Evolutionary conservation across 2,113 vertebrate species (phyloP).

Genomic region (Sclerurus mexicanus): DNA sequence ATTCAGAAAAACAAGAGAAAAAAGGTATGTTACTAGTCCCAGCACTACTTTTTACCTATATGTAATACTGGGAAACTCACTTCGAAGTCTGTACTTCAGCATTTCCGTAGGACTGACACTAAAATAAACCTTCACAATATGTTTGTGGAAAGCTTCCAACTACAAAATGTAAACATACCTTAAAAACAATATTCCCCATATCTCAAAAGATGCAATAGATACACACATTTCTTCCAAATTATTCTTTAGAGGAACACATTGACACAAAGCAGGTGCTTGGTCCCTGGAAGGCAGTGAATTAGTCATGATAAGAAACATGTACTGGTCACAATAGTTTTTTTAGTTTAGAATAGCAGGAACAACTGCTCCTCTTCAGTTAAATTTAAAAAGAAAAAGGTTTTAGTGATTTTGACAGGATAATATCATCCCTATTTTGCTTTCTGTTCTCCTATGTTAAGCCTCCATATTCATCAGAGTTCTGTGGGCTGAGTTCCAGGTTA

Average conservation of each 20-base stretch:
- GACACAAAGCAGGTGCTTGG: not conserved
- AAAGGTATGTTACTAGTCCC: not conserved
- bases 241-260: not conserved
- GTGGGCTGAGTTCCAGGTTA: not conserved
- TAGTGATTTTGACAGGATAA: not conserved
- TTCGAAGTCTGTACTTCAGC: not conserved
- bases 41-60: not conserved
- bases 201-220: not conserved
- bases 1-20: not conserved
- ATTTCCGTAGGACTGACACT: not conserved
- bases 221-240: not conserved
- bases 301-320: not conserved
- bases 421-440: not conserved
- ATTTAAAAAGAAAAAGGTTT: not conserved
- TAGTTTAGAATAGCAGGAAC: not conserved
- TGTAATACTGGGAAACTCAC: not conserved
- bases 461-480: slow-evolving; percentile 21
- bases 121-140: not conserved
- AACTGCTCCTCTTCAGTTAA: not conserved
- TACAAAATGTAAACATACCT: not conserved
- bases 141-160: not conserved
- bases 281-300: not conserved
- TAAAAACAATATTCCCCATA: not conserved
- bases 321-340: not conserved
- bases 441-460: not conserved